These are phyloP conservation scores for Heloderma charlesbogerti DNA, from an alignment of 2,113 vertebrate genomes.

Conservation along the genomic window DNA sequence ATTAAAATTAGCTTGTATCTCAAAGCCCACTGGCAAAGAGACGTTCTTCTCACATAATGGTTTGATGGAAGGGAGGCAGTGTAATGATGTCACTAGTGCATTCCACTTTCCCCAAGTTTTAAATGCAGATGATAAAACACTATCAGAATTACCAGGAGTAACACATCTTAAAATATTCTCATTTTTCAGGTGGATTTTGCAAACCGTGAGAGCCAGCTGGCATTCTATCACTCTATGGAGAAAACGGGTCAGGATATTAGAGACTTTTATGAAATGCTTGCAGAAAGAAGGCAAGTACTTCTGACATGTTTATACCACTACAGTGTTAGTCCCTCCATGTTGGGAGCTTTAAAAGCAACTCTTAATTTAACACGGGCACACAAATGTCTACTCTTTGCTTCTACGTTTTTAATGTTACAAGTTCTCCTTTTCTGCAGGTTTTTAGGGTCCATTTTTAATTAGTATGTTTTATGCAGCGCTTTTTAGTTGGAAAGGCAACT, in stretches of 20 bases:
- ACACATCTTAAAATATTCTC: neutral
- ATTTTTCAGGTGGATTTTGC: conserved; percentile 94
- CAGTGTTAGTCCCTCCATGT: too few species aligned
- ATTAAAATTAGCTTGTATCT: neutral
- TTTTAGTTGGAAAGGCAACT: neutral
- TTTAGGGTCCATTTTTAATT: neutral
- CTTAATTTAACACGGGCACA: neutral
- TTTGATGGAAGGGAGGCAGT: neutral
- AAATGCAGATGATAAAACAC: neutral
- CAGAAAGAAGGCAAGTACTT: conserved; percentile 89
- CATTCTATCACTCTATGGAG: conserved; percentile 99
- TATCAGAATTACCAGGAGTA: neutral
- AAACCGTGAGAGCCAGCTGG: conserved; percentile 97
- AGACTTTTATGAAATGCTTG: conserved; percentile 96
- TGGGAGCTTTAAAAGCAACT: too few species aligned
- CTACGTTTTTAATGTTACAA: too few species aligned
- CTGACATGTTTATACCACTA: rapidly evolving
- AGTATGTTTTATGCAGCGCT: neutral
- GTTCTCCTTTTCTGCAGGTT: neutral
- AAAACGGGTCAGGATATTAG: conserved; percentile 97
- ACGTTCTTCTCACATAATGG: neutral
- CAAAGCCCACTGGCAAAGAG: neutral
- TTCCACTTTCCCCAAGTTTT: neutral
- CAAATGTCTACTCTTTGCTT: too few species aligned
- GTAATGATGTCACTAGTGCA: rapidly evolving